Evolutionary conservation across 2,888 invertebrate species (phyloP), one percentile per base, ranked within the genome.

Genomic region (Cataglyphis altisquamis): DNA sequence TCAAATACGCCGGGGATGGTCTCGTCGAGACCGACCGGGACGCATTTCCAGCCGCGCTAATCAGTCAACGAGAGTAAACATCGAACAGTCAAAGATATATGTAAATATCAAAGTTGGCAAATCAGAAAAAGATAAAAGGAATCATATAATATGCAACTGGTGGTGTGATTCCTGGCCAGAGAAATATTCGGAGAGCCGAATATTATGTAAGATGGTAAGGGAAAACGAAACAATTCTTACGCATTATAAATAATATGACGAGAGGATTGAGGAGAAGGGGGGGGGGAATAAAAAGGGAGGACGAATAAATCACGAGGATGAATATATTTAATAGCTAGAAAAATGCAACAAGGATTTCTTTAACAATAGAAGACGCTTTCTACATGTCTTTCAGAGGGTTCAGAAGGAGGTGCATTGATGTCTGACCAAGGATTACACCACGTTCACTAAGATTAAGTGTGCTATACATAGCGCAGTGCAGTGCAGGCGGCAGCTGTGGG

Each of bases 391-490:
- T 39, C 67, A 41, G 21, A 5, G 25, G 21, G 1, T 52, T 10
- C 15, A 74, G 18, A 39, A 18, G 4, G 18, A 15, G 12, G 39
- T 15, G 45, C 21, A 25, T 12, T 10, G 48, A 52, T 72, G 70
- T 82, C 78, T 82, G 87, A 88, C 89, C 92, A 92, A 88, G 91
- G 92, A 93, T 92, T 86, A 93, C 92, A 92, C 91, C 92, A 91
- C 87, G 86, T 88, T 87, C 87, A 92, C 92, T 93, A 94, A 92
- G 85, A 91, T 91, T 89, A 92, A 91, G 87, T 91, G 94, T 94
- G 94, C 94, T 94, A 92, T 94, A 94, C 93, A 94, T 94, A 94
- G 94, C 94, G 94, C 92, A 93, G 94, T 94, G 94, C 94, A 94
- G 92, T 94, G 94, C 94, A 94, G 92, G 94, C 93, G 92, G 93